phyloP scores from a whole-genome alignment of 1,140 invertebrate species.

The Mizuhopecten yessoensis region DNA sequence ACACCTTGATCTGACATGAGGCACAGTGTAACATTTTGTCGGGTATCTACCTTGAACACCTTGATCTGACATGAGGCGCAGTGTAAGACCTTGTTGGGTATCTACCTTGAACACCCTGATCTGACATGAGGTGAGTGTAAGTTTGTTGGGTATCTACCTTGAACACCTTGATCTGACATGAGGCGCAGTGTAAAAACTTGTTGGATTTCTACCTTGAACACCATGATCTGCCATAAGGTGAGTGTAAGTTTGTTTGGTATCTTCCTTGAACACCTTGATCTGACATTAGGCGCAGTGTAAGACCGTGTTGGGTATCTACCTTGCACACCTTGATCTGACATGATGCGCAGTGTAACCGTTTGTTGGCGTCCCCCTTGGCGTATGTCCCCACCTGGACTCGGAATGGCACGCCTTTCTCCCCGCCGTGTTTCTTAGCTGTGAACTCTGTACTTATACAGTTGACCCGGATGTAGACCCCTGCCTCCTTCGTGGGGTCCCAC shows the following conservation, averaged over 20 bases:
- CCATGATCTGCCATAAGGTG: slow-evolving; percentile 97
- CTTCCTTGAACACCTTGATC: too few relatives aligned
- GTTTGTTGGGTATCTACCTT: too few relatives aligned
- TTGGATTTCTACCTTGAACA: slow-evolving; percentile 86
- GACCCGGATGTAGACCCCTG: slow-evolving; percentile 89
- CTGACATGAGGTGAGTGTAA: too few relatives aligned
- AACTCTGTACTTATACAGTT: slow-evolving; percentile 99
- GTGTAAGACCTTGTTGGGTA: too few relatives aligned
- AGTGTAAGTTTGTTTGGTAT: slow-evolving; percentile 88
- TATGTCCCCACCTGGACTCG: slow-evolving; percentile 91
- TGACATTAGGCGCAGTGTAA: too few relatives aligned
- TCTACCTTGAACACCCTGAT: too few relatives aligned
- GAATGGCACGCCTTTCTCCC: slow-evolving; percentile 98
- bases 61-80: too few relatives aligned
- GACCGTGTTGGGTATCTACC: slow-evolving; percentile 78
- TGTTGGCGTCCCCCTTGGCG: slow-evolving; percentile 84
- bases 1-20: too few relatives aligned
- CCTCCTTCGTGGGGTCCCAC: slow-evolving; percentile 98
- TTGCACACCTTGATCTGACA: slow-evolving; percentile 96
- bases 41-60: too few relatives aligned
- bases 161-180: too few relatives aligned
- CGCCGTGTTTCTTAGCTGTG: slow-evolving; percentile 98
- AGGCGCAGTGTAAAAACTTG: too few relatives aligned
- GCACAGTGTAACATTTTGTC: too few relatives aligned
- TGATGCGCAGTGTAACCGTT: slow-evolving; percentile 93